Evolutionary conservation across 2,113 vertebrate genomes (phyloP).

Genomic region (Oryzias woworae): DNA sequence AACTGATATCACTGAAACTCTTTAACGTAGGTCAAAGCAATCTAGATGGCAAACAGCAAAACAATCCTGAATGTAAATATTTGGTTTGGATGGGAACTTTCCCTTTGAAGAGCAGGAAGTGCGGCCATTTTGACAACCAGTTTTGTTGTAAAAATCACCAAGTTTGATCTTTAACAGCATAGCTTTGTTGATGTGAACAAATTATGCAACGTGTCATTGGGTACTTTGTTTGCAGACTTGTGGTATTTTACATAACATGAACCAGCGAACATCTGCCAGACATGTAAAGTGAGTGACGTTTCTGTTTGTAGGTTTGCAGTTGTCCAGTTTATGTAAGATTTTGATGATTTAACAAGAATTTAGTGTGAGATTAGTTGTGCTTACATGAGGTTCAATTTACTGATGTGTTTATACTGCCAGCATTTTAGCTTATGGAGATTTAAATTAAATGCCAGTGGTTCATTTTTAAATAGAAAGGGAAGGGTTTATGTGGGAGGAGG

Average conservation of each 20-base stretch:
- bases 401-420: background rate
- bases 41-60: background rate
- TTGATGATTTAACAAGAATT: constrained; percentile 9
- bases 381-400: constrained; percentile 15
- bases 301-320: background rate
- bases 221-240: constrained; percentile 8
- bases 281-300: too few species aligned
- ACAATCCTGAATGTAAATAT: background rate
- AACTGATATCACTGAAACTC: background rate
- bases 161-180: constrained; percentile 20
- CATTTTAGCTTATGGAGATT: background rate
- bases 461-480: too few species aligned
- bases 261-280: background rate
- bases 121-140: background rate
- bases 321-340: background rate
- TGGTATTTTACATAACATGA: constrained; percentile 26
- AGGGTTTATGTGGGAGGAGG: too few species aligned
- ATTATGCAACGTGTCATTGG: constrained; percentile 33
- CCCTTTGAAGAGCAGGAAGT: background rate
- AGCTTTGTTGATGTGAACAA: constrained; percentile 5
- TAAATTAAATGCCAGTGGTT: too few species aligned
- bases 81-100: background rate
- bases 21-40: background rate
- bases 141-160: background rate
- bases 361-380: constrained; percentile 20